These are phyloP conservation scores for Diploscapter pachys DNA, from an alignment of 1,140 invertebrate species.

Conservation along the genomic window DNA sequence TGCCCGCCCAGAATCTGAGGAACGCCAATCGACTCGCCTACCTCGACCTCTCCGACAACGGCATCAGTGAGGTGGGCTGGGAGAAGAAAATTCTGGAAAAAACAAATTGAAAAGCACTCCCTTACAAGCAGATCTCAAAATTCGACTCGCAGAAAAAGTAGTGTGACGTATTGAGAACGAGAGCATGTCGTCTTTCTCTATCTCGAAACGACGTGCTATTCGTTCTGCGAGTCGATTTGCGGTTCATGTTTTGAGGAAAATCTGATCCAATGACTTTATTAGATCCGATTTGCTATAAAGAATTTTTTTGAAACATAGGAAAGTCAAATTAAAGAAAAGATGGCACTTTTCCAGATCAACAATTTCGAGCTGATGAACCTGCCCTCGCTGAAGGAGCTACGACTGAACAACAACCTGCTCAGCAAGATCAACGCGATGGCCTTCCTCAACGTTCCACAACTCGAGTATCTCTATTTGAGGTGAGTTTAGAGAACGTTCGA, in stretches of 20 bases:
- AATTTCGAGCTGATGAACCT: slow-evolving; percentile 58
- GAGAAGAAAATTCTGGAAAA: neutral
- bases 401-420: slow-evolving; percentile 46
- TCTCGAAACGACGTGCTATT: no score
- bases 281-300: neutral
- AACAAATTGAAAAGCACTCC: neutral
- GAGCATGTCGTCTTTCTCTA: no score
- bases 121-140: neutral
- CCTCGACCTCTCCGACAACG: slow-evolving; percentile 48
- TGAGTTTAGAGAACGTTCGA: neutral
- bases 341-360: slow-evolving; percentile 24
- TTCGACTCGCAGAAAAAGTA: no score
- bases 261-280: neutral
- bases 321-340: neutral
- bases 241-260: neutral
- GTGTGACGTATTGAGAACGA: no score
- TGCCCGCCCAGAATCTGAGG: slow-evolving; percentile 49
- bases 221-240: no score
- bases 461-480: slow-evolving; percentile 32
- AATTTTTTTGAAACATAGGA: neutral
- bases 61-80: slow-evolving; percentile 38
- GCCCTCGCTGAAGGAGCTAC: slow-evolving; percentile 49
- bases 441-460: slow-evolving; percentile 56
- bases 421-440: slow-evolving; percentile 46
- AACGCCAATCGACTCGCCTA: slow-evolving; percentile 43